phyloP scores from a whole-genome alignment of 2,797 vertebrate genomes.

The Eulemur rubriventer region DNA sequence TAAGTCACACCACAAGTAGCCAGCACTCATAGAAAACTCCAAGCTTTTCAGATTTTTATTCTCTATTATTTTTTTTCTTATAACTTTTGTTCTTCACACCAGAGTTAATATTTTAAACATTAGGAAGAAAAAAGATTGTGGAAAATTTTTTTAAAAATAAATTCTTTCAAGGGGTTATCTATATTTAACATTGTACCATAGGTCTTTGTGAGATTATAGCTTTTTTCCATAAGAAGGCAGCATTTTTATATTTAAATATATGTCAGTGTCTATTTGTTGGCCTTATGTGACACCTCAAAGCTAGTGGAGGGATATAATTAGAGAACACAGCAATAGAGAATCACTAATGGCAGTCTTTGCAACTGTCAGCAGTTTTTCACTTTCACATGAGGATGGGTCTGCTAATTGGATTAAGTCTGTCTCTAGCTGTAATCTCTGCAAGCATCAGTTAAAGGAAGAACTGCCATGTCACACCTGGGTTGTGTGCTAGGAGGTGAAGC shows the following conservation, averaged over 20 bases:
- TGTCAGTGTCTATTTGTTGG: background rate
- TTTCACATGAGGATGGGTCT: slow-evolving; percentile 77
- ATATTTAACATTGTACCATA: background rate
- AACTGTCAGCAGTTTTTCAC: slow-evolving; percentile 81
- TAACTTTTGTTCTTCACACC: background rate
- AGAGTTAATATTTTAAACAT: background rate
- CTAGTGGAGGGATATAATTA: slow-evolving; percentile 73
- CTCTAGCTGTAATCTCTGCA: slow-evolving; percentile 76
- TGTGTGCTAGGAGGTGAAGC: slow-evolving; percentile 75
- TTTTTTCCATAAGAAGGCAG: background rate
- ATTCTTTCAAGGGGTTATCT: background rate
- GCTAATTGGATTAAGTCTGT: slow-evolving; percentile 84
- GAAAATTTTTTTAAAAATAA: background rate
- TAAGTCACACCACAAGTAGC: background rate
- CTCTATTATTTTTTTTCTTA: background rate
- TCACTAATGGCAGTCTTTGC: slow-evolving; percentile 70
- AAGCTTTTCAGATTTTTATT: background rate
- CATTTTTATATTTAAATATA: slow-evolving; percentile 25
- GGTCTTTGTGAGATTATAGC: background rate
- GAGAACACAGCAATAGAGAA: slow-evolving; percentile 71
- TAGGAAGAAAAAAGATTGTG: background rate
- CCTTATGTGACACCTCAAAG: slow-evolving; percentile 27
- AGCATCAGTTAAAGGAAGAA: slow-evolving; percentile 76
- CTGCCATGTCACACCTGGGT: slow-evolving; percentile 74
- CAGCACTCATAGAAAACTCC: background rate